Conservation (phyloP, 2,113 vertebrate genomes). For the Sisor rabdophorus region DNA sequence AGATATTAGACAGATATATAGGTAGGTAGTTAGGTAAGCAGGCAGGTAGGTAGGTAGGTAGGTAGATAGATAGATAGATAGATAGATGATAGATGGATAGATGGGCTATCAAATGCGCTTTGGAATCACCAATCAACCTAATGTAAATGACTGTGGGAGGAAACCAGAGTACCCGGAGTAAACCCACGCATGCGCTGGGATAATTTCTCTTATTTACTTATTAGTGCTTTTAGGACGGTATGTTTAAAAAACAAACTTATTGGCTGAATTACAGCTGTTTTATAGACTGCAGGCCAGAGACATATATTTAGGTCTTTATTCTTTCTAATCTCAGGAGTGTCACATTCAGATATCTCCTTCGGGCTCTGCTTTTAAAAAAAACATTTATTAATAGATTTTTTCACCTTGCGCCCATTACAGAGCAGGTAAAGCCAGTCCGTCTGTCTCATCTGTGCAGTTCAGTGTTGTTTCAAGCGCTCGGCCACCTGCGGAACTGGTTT, state of each 20-base stretch:
- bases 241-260: neutral
- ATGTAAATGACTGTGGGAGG: no score
- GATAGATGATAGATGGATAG: no score
- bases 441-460: constrained; percentile 11
- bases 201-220: no score
- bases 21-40: no score
- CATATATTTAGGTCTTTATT: neutral
- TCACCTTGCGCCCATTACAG: constrained; percentile 2
- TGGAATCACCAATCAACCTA: no score
- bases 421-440: constrained; percentile 36
- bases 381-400: no score
- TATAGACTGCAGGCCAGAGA: neutral
- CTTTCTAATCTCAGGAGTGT: neutral
- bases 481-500: constrained; percentile 38
- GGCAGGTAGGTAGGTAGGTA: no score
- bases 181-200: no score
- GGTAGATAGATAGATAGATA: no score
- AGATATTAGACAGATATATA: no score
- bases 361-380: neutral
- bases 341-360: neutral
- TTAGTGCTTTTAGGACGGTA: neutral
- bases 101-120: no score
- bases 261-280: neutral
- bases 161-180: no score
- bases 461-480: constrained; percentile 15